Percentiles rank a stretch among this genome's conserved stretches.
Conservation (phyloP, 2,113 vertebrate species). For the Semicossyphus pulcher region DNA sequence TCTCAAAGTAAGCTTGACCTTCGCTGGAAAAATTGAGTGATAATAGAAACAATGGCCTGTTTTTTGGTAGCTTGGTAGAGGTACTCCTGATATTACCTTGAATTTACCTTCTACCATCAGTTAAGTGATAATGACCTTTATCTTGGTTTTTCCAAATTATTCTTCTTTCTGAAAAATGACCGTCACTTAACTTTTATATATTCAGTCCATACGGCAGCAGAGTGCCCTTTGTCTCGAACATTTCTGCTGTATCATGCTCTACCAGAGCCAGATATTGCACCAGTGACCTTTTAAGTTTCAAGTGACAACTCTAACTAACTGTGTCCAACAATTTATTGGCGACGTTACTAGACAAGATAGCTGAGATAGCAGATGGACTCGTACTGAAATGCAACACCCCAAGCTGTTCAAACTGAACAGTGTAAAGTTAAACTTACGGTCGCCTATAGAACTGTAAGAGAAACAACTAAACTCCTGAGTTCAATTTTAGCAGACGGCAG, state of each 20-base stretch:
- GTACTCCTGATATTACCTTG: neutral
- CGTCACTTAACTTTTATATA: neutral
- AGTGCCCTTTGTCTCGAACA: neutral
- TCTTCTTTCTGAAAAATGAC: neutral
- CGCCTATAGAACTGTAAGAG: conserved; percentile 36
- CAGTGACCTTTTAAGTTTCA: neutral
- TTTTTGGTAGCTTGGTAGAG: no score
- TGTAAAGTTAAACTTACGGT: conserved; percentile 33
- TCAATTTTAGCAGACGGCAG: conserved; percentile 36
- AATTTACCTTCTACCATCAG: neutral
- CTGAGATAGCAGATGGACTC: conserved; percentile 10
- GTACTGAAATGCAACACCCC: neutral
- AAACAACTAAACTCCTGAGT: conserved; percentile 32
- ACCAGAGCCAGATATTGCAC: conserved; percentile 8
- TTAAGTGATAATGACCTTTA: neutral
- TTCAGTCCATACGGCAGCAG: neutral
- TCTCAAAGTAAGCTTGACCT: neutral
- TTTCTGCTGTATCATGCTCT: neutral
- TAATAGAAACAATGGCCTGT: no score
- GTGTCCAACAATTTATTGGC: neutral
- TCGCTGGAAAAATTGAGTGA: neutral
- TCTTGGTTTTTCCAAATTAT: neutral
- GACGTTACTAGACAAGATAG: neutral
- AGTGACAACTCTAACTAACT: conserved; percentile 9
- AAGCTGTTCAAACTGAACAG: conserved; percentile 3